These are phyloP conservation scores for Apocheima hispidaria DNA, from an alignment of 2,888 invertebrate species.

Conservation along the genomic window DNA sequence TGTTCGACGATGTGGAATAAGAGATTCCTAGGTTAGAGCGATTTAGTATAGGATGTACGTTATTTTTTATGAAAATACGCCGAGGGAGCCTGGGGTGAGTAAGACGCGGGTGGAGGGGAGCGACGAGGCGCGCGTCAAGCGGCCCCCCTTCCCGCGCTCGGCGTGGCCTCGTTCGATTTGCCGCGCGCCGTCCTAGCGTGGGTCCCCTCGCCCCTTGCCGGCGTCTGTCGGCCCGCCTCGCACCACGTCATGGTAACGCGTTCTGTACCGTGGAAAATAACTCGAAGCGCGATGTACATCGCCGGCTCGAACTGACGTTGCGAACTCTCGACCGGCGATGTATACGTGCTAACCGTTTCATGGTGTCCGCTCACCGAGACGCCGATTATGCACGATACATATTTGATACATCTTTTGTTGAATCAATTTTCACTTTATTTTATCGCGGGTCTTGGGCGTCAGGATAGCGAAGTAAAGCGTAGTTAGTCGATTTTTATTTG, in stretches of 20 bases:
- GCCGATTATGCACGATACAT: slow-evolving; percentile 59
- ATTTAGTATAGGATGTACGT: slow-evolving; percentile 81
- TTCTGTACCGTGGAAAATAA: slow-evolving; percentile 70
- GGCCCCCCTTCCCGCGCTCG: slow-evolving; percentile 56
- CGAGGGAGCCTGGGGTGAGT: slow-evolving; percentile 54
- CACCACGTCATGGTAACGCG: slow-evolving; percentile 75
- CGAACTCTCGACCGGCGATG: slow-evolving; percentile 56
- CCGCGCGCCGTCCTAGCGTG: slow-evolving; percentile 69
- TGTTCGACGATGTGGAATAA: slow-evolving; percentile 78
- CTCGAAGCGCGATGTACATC: slow-evolving; percentile 68
- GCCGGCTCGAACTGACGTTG: slow-evolving; percentile 52
- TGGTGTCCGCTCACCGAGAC: slow-evolving; percentile 54
- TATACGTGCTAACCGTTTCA: slow-evolving; percentile 48
- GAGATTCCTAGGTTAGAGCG: slow-evolving; percentile 84
- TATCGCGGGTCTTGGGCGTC: slow-evolving; percentile 65
- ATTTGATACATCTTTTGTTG: slow-evolving; percentile 69
- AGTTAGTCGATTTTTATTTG: slow-evolving; percentile 16
- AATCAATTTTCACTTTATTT: slow-evolving; percentile 65
- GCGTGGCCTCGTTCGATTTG: slow-evolving; percentile 85
- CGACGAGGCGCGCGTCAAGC: slow-evolving; percentile 56
- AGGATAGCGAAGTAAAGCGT: slow-evolving; percentile 48
- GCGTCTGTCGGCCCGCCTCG: slow-evolving; percentile 61
- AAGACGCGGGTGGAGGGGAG: slow-evolving; percentile 56
- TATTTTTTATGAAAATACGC: slow-evolving; percentile 79
- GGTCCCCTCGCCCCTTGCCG: slow-evolving; percentile 60